phyloP scores from a whole-genome alignment of 2,113 vertebrate species.

The Plecturocebus donacophilus region DNA sequence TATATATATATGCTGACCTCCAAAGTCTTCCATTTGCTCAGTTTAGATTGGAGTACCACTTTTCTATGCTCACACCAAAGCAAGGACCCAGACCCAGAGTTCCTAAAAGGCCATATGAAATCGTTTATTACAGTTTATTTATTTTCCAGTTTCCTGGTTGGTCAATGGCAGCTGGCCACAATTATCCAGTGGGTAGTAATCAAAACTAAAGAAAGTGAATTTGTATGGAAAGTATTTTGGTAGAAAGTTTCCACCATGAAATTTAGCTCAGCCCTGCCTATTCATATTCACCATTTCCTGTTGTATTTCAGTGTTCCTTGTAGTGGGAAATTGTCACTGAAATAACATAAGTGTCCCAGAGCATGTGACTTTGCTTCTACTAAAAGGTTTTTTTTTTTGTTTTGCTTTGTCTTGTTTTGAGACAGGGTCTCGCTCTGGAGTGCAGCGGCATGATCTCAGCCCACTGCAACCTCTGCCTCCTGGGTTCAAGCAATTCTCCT shows the following conservation, averaged over 20 bases:
- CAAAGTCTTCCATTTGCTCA: constrained; percentile 7
- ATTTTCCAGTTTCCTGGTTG: constrained; percentile 56
- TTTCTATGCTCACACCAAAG: neutral
- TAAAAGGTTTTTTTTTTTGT: neutral
- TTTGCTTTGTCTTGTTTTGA: too few species aligned
- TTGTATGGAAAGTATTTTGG: constrained; percentile 53
- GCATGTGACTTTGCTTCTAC: neutral
- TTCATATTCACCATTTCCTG: constrained; percentile 62
- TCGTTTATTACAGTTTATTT: neutral
- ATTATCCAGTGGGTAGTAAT: constrained; percentile 53
- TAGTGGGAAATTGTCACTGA: constrained; percentile 42
- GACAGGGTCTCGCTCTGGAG: too few species aligned
- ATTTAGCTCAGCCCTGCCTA: constrained; percentile 47
- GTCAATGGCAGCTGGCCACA: constrained; percentile 53
- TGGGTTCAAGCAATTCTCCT: too few species aligned
- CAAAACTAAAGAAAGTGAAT: constrained; percentile 70
- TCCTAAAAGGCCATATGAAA: constrained; percentile 37
- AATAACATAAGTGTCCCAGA: constrained; percentile 30
- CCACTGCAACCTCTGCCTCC: too few species aligned
- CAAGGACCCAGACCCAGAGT: neutral
- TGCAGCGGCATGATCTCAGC: too few species aligned
- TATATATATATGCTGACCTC: neutral
- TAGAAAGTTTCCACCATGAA: constrained; percentile 61
- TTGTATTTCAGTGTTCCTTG: constrained; percentile 43
- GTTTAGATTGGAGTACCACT: neutral